phyloP scores from a whole-genome alignment of 2,113 vertebrate species.

The Ursus arctos region DNA sequence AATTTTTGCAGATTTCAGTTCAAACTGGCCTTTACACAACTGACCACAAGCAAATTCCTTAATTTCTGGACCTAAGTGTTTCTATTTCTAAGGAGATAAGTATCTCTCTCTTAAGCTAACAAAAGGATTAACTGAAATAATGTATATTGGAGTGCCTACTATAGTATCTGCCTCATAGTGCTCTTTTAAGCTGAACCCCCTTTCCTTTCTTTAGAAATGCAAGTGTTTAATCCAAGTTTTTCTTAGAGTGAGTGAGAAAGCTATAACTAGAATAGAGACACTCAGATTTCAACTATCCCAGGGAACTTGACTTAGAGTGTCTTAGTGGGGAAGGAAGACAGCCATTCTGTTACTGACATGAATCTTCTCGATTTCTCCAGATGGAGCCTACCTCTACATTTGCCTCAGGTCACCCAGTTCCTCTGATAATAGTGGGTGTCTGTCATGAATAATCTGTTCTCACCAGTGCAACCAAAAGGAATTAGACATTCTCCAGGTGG shows the following conservation, averaged over 20 bases:
- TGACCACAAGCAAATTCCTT: background rate
- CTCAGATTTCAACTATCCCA: background rate
- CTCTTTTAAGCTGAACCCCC: background rate
- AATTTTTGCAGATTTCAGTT: background rate
- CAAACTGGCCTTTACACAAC: background rate
- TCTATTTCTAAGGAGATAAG: background rate
- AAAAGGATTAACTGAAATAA: background rate
- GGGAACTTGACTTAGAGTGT: background rate
- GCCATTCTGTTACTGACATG: background rate
- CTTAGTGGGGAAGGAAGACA: background rate
- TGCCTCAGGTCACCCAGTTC: background rate
- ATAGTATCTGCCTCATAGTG: background rate
- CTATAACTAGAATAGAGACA: background rate
- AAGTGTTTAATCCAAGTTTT: background rate
- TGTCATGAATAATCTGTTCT: background rate
- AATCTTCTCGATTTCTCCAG: background rate
- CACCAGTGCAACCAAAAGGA: background rate
- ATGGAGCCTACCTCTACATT: background rate
- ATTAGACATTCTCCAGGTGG: background rate
- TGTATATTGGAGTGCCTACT: background rate
- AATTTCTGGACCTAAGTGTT: background rate
- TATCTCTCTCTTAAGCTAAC: background rate
- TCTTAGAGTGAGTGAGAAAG: constrained; percentile 9
- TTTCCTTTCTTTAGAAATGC: constrained; percentile 17
- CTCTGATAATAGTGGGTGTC: background rate